Evolutionary conservation across 2,888 invertebrate species (phyloP).

Genomic region (Pachliopta kotzebuea): DNA sequence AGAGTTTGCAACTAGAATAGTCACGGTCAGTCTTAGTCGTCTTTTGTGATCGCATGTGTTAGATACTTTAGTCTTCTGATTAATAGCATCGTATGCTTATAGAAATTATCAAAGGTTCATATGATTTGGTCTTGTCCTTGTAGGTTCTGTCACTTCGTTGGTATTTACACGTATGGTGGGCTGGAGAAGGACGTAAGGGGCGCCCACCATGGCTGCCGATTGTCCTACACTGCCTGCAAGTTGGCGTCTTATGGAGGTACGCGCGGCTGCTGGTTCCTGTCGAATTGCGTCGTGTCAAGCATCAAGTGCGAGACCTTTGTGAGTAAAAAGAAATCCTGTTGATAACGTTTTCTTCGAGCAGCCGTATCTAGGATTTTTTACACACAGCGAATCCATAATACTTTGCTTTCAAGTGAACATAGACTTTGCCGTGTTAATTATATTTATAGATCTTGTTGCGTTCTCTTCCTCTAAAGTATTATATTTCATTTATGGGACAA

Average conservation of each 20-base stretch:
- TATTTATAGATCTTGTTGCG: background rate
- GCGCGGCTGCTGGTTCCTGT: conserved; percentile 92
- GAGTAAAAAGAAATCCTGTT: conserved; percentile 43
- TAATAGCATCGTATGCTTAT: too few species aligned
- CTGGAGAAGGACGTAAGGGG: conserved; percentile 64
- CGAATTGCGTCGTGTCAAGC: conserved; percentile 89
- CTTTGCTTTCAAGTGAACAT: background rate
- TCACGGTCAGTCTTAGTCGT: background rate
- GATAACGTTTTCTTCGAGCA: background rate
- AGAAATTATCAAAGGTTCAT: too few species aligned
- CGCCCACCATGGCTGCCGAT: conserved; percentile 77
- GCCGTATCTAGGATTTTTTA: background rate
- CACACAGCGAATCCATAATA: background rate
- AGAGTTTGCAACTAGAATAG: too few species aligned
- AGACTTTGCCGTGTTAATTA: background rate
- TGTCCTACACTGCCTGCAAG: conserved; percentile 83
- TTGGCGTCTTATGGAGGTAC: conserved; percentile 90
- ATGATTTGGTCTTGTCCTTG: too few species aligned
- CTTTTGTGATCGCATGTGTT: background rate
- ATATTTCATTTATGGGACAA: too few species aligned
- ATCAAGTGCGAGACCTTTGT: conserved; percentile 87
- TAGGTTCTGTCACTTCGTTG: conserved; percentile 86
- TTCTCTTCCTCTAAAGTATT: too few species aligned
- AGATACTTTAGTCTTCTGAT: background rate
- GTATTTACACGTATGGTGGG: conserved; percentile 82